Conservation (phyloP, 2,888 invertebrate species). For the Eristalinus aeneus region DNA sequence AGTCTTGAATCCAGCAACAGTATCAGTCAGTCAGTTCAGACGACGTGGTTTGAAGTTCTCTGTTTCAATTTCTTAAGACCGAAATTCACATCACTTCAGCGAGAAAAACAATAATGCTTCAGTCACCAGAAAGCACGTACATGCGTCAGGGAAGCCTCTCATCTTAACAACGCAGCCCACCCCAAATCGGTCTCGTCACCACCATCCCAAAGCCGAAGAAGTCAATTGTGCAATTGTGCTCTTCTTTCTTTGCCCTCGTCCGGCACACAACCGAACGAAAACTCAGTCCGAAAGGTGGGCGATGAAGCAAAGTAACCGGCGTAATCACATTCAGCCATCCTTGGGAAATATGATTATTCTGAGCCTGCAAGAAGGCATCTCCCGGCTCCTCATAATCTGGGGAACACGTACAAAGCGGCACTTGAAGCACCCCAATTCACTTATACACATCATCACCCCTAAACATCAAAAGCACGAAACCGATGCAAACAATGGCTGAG, state of each 20-base stretch:
- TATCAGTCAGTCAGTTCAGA: neutral
- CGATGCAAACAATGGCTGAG: slow-evolving; percentile 51
- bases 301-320: slow-evolving; percentile 39
- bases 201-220: slow-evolving; percentile 27
- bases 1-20: neutral
- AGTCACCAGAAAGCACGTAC: neutral
- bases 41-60: neutral
- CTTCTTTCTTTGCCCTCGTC: slow-evolving; percentile 25
- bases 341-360: slow-evolving; percentile 66
- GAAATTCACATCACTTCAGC: neutral
- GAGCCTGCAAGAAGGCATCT: slow-evolving; percentile 33
- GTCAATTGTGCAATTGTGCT: slow-evolving; percentile 53
- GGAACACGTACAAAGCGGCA: slow-evolving; percentile 41
- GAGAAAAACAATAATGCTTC: neutral
- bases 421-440: slow-evolving; percentile 68
- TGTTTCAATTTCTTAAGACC: neutral
- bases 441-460: slow-evolving; percentile 69
- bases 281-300: slow-evolving; percentile 5
- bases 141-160: neutral
- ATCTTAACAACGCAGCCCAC: neutral
- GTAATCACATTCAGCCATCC: slow-evolving; percentile 65
- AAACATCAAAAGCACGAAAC: slow-evolving; percentile 66
- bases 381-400: neutral
- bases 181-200: neutral
- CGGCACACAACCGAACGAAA: slow-evolving; percentile 12